Evolutionary conservation across 2,113 vertebrate genomes (phyloP).

Genomic region (Oryzias melastigma): DNA sequence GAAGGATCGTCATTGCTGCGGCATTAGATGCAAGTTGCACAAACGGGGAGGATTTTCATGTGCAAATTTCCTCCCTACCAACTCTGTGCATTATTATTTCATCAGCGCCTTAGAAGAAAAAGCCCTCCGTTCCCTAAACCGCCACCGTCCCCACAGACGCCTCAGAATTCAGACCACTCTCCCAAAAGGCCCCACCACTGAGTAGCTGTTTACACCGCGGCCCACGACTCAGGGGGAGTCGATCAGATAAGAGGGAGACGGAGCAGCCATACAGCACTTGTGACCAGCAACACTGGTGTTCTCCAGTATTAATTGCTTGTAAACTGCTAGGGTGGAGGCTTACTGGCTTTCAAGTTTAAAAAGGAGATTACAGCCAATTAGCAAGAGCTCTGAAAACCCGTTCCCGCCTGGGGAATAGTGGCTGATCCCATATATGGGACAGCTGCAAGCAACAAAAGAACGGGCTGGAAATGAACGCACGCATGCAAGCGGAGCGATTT

Average conservation of each 20-base stretch:
- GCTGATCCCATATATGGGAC: slow-evolving; percentile 70
- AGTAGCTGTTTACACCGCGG: slow-evolving; percentile 69
- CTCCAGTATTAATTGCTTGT: slow-evolving; percentile 74
- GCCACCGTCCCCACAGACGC: slow-evolving; percentile 65
- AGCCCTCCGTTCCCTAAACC: slow-evolving; percentile 56
- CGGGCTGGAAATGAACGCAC: slow-evolving; percentile 57
- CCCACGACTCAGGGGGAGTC: slow-evolving; percentile 49
- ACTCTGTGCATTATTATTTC: slow-evolving; percentile 79
- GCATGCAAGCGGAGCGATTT: slow-evolving; percentile 41
- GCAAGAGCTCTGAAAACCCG: slow-evolving; percentile 68
- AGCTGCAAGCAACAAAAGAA: slow-evolving; percentile 71
- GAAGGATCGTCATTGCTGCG: slow-evolving; percentile 74
- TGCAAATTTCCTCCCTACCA: slow-evolving; percentile 79
- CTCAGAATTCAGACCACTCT: slow-evolving; percentile 66
- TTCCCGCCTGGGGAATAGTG: slow-evolving; percentile 60
- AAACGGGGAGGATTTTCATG: slow-evolving; percentile 76
- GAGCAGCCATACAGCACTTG: slow-evolving; percentile 56
- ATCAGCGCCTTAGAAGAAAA: slow-evolving; percentile 70
- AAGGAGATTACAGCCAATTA: slow-evolving; percentile 81
- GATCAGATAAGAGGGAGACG: slow-evolving; percentile 54
- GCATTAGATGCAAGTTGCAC: slow-evolving; percentile 63
- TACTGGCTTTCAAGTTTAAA: slow-evolving; percentile 72
- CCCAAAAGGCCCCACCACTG: slow-evolving; percentile 58
- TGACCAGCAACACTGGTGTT: slow-evolving; percentile 66
- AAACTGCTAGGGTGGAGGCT: slow-evolving; percentile 68